Evolutionary conservation across 2,888 invertebrate species (phyloP).

Genomic region (Pristionchus exspectatus): DNA sequence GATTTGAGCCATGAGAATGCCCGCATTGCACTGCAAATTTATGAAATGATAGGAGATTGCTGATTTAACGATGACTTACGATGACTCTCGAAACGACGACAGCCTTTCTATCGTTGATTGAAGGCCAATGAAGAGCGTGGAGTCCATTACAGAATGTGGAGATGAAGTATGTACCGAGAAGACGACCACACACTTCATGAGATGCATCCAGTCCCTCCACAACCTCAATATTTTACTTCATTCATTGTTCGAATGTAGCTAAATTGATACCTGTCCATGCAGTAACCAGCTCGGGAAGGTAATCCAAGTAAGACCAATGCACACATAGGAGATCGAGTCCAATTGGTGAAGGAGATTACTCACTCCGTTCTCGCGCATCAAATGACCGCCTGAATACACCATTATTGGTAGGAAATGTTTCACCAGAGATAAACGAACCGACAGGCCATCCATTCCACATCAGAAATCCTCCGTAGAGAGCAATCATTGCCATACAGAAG

Average conservation of each 20-base stretch:
- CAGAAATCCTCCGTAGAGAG: conserved; percentile 62
- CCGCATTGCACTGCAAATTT: conserved; percentile 72
- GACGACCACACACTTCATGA: conserved; percentile 73
- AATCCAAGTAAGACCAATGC: conserved; percentile 76
- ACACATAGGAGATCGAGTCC: conserved; percentile 74
- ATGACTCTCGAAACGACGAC: conserved; percentile 72
- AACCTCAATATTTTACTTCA: conserved; percentile 64
- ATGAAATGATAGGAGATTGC: background rate
- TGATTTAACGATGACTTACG: conserved; percentile 52
- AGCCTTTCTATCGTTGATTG: conserved; percentile 65
- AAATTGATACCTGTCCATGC: conserved; percentile 71
- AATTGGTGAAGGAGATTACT: conserved; percentile 76
- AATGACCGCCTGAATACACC: conserved; percentile 54
- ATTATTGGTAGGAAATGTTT: too few relatives aligned
- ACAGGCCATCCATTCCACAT: conserved; percentile 68
- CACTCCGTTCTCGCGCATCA: conserved; percentile 60
- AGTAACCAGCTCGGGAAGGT: conserved; percentile 76
- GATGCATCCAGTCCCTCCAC: conserved; percentile 71
- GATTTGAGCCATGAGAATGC: conserved; percentile 75
- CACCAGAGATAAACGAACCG: conserved; percentile 58
- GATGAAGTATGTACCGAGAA: conserved; percentile 77
- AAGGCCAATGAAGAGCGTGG: conserved; percentile 73
- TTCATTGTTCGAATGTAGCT: background rate
- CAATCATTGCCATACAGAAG: conserved; percentile 60
- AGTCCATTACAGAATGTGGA: conserved; percentile 63